A percentile compares a stretch with the other conserved stretches of the same genome.
Evolutionary conservation across 1,140 invertebrate genomes (phyloP).

Genomic region (Pissodes strobi): DNA sequence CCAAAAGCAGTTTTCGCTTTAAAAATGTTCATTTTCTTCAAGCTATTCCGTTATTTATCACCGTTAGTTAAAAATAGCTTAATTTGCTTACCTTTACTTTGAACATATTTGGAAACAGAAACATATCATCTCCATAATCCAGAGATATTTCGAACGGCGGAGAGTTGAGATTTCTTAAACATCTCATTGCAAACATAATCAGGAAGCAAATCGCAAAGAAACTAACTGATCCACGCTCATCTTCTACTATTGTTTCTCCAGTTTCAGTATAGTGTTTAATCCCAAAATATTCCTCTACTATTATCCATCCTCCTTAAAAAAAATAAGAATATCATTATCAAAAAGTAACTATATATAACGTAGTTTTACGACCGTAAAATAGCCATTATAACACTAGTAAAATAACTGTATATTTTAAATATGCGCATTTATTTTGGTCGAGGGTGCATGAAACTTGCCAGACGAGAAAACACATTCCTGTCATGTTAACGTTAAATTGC

Average conservation of each 20-base stretch:
- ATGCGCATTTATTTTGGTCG: too few relatives aligned
- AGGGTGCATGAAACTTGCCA: too few relatives aligned
- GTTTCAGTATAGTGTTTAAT: not conserved
- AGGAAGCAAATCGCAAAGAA: slow-evolving; percentile 65
- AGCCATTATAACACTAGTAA: too few relatives aligned
- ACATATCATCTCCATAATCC: slow-evolving; percentile 63
- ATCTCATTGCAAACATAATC: slow-evolving; percentile 57
- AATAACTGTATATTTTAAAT: too few relatives aligned
- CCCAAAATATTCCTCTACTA: slow-evolving; percentile 30
- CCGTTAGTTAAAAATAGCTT: too few relatives aligned
- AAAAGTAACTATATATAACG: too few relatives aligned
- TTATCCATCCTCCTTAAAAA: slow-evolving; percentile 22
- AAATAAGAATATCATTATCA: too few relatives aligned
- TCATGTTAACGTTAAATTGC: too few relatives aligned
- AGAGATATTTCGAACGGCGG: slow-evolving; percentile 63
- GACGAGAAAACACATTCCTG: too few relatives aligned
- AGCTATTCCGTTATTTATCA: not conserved
- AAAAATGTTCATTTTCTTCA: too few relatives aligned
- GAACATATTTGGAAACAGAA: slow-evolving; percentile 66
- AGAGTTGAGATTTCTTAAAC: slow-evolving; percentile 63
- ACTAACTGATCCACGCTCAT: slow-evolving; percentile 60
- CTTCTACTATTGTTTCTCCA: slow-evolving; percentile 61
- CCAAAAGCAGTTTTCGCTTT: too few relatives aligned
- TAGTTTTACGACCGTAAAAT: not conserved
- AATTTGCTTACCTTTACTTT: slow-evolving; percentile 40